phyloP scores from a whole-genome alignment of 2,888 invertebrate species.

The Caenorhabditis sinica region DNA sequence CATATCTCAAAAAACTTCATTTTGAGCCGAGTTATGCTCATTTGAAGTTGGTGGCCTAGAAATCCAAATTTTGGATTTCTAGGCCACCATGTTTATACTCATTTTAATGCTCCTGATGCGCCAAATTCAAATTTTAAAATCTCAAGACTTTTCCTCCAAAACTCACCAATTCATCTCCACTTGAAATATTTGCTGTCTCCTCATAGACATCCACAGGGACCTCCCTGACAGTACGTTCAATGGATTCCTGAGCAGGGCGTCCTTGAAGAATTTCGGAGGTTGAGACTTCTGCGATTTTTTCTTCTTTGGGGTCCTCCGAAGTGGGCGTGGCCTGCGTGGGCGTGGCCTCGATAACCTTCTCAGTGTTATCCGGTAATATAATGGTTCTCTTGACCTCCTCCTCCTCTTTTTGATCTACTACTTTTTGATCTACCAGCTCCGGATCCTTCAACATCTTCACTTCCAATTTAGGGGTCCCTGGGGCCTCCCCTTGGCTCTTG shows the following conservation, averaged over 20 bases:
- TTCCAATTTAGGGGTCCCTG: constrained; percentile 15
- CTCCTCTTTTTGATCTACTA: not conserved
- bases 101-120: not conserved
- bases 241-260: constrained; percentile 41
- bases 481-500: constrained; percentile 9
- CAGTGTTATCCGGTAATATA: constrained; percentile 48
- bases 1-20: too few relatives aligned
- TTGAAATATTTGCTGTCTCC: constrained; percentile 64
- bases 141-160: not conserved
- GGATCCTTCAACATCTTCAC: constrained; percentile 23
- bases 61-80: not conserved
- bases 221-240: constrained; percentile 59
- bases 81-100: not conserved
- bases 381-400: constrained; percentile 13
- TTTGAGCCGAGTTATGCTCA: too few relatives aligned
- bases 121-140: not conserved
- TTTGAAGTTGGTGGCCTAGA: too few relatives aligned
- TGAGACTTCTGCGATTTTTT: constrained; percentile 41
- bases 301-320: too few relatives aligned
- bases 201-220: constrained; percentile 66
- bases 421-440: not conserved
- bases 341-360: constrained; percentile 19
- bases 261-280: constrained; percentile 53
- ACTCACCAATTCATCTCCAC: constrained; percentile 54
- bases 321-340: not conserved